Evolutionary conservation across 2,113 vertebrate genomes (phyloP).

Genomic region (Myrmecophaga tridactyla): DNA sequence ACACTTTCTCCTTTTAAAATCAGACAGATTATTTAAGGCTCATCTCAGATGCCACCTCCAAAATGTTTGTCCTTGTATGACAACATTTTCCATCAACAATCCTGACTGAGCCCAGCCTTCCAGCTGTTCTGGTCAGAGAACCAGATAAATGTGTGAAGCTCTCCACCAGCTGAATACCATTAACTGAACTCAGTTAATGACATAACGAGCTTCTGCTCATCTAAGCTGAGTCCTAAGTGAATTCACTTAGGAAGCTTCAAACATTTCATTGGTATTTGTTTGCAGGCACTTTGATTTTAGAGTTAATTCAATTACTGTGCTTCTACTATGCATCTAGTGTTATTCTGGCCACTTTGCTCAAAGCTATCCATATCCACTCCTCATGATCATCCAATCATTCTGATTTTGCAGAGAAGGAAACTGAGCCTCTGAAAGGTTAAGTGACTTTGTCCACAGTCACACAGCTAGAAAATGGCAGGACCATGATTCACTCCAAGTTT

Average conservation of each 20-base stretch:
- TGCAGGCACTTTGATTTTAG: neutral
- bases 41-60: neutral
- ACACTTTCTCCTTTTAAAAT: constrained; percentile 22
- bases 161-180: neutral
- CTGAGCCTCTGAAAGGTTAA: neutral
- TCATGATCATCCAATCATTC: neutral
- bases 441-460: neutral
- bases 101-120: neutral
- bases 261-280: constrained; percentile 21
- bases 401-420: constrained; percentile 39
- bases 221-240: neutral
- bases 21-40: neutral
- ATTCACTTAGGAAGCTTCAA: neutral
- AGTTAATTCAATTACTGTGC: neutral
- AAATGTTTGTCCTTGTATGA: constrained; percentile 2
- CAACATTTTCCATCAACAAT: neutral
- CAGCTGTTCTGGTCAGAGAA: neutral
- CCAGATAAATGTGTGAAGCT: neutral
- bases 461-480: neutral
- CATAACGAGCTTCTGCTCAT: neutral
- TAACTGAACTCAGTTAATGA: neutral
- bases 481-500: neutral
- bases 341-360: neutral
- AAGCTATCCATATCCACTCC: neutral
- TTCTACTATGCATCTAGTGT: neutral